Evolutionary conservation across 2,113 vertebrate genomes (phyloP).

Genomic region (Sander lucioperca): DNA sequence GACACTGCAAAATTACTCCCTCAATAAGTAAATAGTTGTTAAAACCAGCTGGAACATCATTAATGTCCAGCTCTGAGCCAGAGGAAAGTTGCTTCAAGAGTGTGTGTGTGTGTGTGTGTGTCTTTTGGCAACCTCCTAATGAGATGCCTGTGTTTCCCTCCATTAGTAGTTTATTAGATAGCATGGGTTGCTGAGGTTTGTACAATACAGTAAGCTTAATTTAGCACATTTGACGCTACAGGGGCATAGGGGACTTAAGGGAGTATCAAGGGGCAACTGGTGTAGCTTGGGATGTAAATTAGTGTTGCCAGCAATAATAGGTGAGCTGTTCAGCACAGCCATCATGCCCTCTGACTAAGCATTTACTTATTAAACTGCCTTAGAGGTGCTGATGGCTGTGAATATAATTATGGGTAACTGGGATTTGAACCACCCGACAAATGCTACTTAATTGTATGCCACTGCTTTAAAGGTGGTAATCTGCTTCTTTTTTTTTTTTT

Average conservation of each 20-base stretch:
- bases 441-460: slow-evolving; percentile 14
- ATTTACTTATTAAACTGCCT: slow-evolving; percentile 54
- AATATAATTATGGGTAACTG: slow-evolving; percentile 34
- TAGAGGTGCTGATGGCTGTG: slow-evolving; percentile 46
- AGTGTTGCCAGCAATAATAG: slow-evolving; percentile 48
- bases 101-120: slow-evolving; percentile 6
- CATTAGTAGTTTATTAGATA: slow-evolving; percentile 80
- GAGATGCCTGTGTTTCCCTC: slow-evolving; percentile 74
- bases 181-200: slow-evolving; percentile 73
- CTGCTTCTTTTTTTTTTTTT: slow-evolving; percentile 1
- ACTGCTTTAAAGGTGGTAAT: slow-evolving; percentile 17
- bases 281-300: slow-evolving; percentile 56
- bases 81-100: slow-evolving; percentile 50
- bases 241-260: slow-evolving; percentile 56
- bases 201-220: slow-evolving; percentile 75
- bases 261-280: slow-evolving; percentile 57
- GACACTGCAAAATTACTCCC: slow-evolving; percentile 65
- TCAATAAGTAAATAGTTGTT: slow-evolving; percentile 77
- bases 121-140: slow-evolving; percentile 72
- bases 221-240: slow-evolving; percentile 67
- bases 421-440: slow-evolving; percentile 37
- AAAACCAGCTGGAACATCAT: slow-evolving; percentile 77
- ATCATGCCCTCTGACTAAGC: slow-evolving; percentile 37
- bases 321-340: slow-evolving; percentile 39
- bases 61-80: slow-evolving; percentile 72